Conservation (phyloP, 2,888 invertebrate genomes). For the Lithophane semibrunnea region DNA sequence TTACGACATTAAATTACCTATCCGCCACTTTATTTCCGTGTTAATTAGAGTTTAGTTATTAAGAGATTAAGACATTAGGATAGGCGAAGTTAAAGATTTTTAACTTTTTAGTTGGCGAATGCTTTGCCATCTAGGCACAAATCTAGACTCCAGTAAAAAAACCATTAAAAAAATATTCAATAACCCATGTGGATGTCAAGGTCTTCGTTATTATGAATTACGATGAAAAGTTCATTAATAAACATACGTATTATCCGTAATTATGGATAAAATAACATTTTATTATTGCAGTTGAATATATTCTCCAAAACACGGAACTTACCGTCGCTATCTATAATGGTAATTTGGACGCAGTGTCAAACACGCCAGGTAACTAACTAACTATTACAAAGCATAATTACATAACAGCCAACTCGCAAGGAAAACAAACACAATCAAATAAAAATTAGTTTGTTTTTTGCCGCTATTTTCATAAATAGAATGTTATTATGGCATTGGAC, state of each 20-base stretch:
- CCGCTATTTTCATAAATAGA: constrained; percentile 25
- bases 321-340: constrained; percentile 93
- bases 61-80: neutral
- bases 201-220: neutral
- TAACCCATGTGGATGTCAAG: neutral
- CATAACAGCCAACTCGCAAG: constrained; percentile 9
- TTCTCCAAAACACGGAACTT: constrained; percentile 92
- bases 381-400: constrained; percentile 30
- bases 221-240: neutral
- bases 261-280: neutral
- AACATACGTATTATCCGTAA: neutral
- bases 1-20: neutral
- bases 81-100: too few relatives aligned
- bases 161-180: neutral
- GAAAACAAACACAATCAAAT: constrained; percentile 1
- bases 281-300: constrained; percentile 91
- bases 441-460: constrained; percentile 4
- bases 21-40: neutral
- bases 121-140: neutral
- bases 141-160: neutral
- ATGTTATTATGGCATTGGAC: neutral
- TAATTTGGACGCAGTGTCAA: constrained; percentile 95
- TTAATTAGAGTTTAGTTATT: neutral
- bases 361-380: constrained; percentile 92
- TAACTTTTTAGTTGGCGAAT: neutral